A percentile compares a stretch with the other conserved stretches of the same genome.
phyloP scores from a whole-genome alignment of 2,797 vertebrate species.

The Tadarida brasiliensis region DNA sequence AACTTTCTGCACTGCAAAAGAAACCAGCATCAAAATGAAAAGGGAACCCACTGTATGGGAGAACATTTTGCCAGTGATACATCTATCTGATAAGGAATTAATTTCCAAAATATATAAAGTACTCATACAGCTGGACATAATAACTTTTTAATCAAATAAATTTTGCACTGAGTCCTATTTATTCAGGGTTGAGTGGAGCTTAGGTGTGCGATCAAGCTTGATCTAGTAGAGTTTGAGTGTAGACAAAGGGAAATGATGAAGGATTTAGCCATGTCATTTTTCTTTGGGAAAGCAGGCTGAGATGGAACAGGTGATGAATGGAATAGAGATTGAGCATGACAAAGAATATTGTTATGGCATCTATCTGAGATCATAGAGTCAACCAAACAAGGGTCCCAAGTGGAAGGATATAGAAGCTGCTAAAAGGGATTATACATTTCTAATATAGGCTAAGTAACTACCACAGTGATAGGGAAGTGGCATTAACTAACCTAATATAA shows the following conservation, averaged over 20 bases:
- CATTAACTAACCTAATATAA: not conserved
- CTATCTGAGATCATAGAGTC: not conserved
- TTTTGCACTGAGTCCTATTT: slow-evolving; percentile 5
- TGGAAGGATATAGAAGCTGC: not conserved
- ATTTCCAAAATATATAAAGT: no score
- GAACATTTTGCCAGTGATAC: no score
- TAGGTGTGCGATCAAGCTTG: not conserved
- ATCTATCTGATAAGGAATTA: no score
- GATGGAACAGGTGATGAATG: not conserved
- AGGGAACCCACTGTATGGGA: no score
- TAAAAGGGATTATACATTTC: not conserved
- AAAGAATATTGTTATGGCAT: not conserved
- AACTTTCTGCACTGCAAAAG: no score
- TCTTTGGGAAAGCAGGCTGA: not conserved
- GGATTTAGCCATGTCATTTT: not conserved
- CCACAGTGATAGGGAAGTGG: not conserved
- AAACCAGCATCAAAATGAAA: no score
- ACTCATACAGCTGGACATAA: no score
- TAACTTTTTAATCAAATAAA: not conserved
- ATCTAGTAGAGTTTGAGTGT: not conserved
- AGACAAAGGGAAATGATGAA: not conserved
- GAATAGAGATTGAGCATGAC: not conserved
- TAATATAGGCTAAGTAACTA: not conserved
- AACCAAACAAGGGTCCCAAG: not conserved
- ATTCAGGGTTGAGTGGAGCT: not conserved